Percentiles rank a stretch among this genome's conserved stretches.
phyloP scores from a whole-genome alignment of 2,888 invertebrate genomes.

The Periphyllus acericola region DNA sequence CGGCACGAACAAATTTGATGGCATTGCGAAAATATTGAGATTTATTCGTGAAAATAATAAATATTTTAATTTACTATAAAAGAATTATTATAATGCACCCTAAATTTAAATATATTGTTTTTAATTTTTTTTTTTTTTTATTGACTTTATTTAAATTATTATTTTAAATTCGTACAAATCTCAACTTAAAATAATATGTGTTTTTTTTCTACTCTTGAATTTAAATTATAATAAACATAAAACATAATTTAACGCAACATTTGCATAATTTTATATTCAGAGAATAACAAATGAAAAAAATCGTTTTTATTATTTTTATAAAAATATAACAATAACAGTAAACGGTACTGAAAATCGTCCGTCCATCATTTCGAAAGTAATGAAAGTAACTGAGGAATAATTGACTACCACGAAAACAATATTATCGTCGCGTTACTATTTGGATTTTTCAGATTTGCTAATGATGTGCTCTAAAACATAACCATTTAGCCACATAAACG shows the following conservation, averaged over 20 bases:
- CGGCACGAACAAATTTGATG: neutral
- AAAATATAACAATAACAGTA: neutral
- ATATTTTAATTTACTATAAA: slow-evolving; percentile 3
- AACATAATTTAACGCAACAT: neutral
- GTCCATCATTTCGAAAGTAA: neutral
- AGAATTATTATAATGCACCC: neutral
- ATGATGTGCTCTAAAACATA: neutral
- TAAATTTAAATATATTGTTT: neutral
- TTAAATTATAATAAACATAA: slow-evolving; percentile 9
- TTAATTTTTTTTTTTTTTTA: slow-evolving; percentile 14
- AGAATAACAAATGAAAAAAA: neutral
- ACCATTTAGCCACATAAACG: neutral
- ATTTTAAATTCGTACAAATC: slow-evolving; percentile 1
- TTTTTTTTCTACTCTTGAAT: neutral
- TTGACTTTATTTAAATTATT: slow-evolving; percentile 27
- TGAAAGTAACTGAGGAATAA: neutral
- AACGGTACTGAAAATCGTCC: neutral
- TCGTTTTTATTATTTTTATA: neutral
- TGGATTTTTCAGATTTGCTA: neutral
- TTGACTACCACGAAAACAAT: neutral
- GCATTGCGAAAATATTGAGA: neutral
- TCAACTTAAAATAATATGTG: neutral
- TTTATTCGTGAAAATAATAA: neutral
- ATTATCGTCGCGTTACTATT: neutral
- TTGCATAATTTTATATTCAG: neutral